Evolutionary conservation across 1,140 invertebrate genomes (phyloP), one percentile per base, ranked within the genome.

Genomic region (Aphelinus atriplicis): DNA sequence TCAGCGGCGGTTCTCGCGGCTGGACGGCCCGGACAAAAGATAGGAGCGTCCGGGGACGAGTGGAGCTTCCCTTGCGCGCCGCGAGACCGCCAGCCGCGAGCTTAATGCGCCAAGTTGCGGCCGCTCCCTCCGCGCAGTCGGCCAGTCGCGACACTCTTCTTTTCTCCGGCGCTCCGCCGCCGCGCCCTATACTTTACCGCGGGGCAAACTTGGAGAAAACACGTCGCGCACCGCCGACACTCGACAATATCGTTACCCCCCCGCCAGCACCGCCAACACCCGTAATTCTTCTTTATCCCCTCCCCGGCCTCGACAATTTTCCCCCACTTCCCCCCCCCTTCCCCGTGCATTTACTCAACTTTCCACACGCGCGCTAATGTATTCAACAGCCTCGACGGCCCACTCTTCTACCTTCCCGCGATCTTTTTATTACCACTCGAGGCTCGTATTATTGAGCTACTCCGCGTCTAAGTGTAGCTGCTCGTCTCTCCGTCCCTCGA

Each of bases 1-100:
- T 84, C 82, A 82, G 75, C n/a, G 42, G 61, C 7, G 43, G 10
- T n/a, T 87, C 86, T 86, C 78, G 80, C 81, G 81, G 82, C 78
- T 81, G 81, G 78, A 80, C 76, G 70, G 77, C 74, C 78, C 79
- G 77, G 78, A 79, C 78, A 79, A 81, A 80, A 84, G 81, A 63
- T 56, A 55, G 48, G 58, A 9, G 10, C 47, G 56, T 1, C 56
- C 26, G 26, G 26, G 62, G 43, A 46, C 3, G 26, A 6, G 53
- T 57, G 26, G 3, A 55, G 60, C 51, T 26, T 26, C 26, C 26
- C 26, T 26, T 26, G 26, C 53, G 5, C 53, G 53, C 53, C 53
- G 83, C 83, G 82, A 78, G 72, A 64, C 56, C 62, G 66, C 77
- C 26, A 26, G 26, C 26, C 26, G 71, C 71, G 69, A 79, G 60